phyloP scores from a whole-genome alignment of 2,888 invertebrate genomes.

The Drosophila hamatofila region DNA sequence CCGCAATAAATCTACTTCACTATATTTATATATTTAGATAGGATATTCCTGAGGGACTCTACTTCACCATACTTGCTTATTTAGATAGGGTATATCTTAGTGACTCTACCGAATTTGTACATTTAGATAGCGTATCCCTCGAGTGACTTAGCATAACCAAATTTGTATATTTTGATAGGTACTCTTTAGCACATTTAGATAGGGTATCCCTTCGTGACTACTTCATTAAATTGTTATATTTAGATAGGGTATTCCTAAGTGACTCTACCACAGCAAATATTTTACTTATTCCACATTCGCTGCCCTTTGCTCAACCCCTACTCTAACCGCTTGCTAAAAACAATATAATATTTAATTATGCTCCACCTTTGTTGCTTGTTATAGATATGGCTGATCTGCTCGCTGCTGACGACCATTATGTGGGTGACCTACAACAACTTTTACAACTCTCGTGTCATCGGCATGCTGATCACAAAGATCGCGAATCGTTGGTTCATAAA shows the following conservation, averaged over 20 bases:
- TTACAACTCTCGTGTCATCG: conserved; percentile 96
- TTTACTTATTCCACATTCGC: neutral
- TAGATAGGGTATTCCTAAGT: neutral
- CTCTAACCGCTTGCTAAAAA: neutral
- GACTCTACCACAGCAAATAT: neutral
- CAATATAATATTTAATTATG: neutral
- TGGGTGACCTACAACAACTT: conserved; percentile 98
- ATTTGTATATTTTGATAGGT: neutral
- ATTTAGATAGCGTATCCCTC: no score
- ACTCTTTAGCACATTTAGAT: neutral
- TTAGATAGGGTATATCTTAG: neutral
- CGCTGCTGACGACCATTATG: conserved; percentile 92
- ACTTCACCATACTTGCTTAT: neutral
- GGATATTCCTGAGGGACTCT: neutral
- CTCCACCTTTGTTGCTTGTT: conserved; percentile 22
- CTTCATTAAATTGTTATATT: neutral
- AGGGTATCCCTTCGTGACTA: neutral
- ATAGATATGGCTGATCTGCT: conserved; percentile 90
- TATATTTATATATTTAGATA: neutral
- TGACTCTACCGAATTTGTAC: neutral
- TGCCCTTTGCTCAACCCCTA: neutral
- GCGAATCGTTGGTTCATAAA: conserved; percentile 94
- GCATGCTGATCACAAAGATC: conserved; percentile 94
- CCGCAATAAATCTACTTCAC: neutral
- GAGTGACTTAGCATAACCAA: neutral